phyloP scores from a whole-genome alignment of 2,888 invertebrate species.

The Timema cristinae region DNA sequence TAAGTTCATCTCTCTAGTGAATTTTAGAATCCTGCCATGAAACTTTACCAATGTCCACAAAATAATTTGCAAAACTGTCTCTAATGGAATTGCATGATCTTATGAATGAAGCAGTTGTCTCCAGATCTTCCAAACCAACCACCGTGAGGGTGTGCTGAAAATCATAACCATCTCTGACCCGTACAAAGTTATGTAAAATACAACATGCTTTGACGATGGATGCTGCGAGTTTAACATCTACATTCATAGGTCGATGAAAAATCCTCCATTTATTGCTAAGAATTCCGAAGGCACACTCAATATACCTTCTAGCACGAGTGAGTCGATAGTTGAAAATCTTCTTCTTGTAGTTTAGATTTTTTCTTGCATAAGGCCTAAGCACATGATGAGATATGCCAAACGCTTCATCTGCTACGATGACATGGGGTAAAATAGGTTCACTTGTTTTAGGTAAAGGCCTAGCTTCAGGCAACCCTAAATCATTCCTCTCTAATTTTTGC shows the following conservation, averaged over 20 bases:
- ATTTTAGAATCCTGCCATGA: no score
- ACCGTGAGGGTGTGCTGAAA: not conserved
- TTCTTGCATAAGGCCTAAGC: slow-evolving; percentile 9
- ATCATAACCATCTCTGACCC: slow-evolving; percentile 8
- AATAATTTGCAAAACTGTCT: slow-evolving; percentile 16
- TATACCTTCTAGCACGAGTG: not conserved
- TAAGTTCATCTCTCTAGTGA: no score
- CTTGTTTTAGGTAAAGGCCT: not conserved
- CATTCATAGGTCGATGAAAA: slow-evolving; percentile 9
- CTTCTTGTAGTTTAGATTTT: slow-evolving; percentile 3
- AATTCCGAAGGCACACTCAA: slow-evolving; percentile 16
- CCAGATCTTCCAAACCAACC: no score
- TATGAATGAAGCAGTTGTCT: no score
- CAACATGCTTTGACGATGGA: slow-evolving; percentile 14
- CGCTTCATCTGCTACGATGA: slow-evolving; percentile 6
- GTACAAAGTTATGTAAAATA: slow-evolving; percentile 12
- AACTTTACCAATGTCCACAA: not conserved
- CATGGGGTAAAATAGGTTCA: not conserved
- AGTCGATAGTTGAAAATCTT: not conserved
- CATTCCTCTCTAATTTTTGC: not conserved
- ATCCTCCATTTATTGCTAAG: slow-evolving; percentile 13
- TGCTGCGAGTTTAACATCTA: not conserved
- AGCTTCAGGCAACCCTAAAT: not conserved
- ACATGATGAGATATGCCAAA: not conserved
- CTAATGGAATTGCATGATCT: not conserved